Evolutionary conservation across 2,888 invertebrate genomes (phyloP).

Genomic region (Macropis europaea): DNA sequence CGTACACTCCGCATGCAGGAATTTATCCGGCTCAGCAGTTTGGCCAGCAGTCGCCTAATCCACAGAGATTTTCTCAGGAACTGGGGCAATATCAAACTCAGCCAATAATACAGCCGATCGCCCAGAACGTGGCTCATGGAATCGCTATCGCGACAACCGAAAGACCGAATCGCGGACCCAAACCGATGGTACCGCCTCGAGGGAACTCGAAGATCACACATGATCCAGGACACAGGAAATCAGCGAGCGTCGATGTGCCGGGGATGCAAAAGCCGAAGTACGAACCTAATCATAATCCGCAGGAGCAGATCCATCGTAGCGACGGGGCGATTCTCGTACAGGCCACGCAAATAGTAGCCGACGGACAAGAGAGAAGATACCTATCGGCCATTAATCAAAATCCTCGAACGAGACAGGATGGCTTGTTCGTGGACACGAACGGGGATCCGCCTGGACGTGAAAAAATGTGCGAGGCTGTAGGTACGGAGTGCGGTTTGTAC

Average conservation of each 20-base stretch:
- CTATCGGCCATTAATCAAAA: constrained; percentile 71
- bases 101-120: constrained; percentile 77
- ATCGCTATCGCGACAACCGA: constrained; percentile 66
- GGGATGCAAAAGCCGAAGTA: constrained; percentile 59
- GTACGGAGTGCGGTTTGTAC: constrained; percentile 70
- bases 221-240: constrained; percentile 72
- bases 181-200: constrained; percentile 77
- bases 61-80: constrained; percentile 76
- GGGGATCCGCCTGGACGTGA: constrained; percentile 67
- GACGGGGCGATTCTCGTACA: constrained; percentile 62
- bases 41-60: constrained; percentile 74
- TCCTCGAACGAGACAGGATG: constrained; percentile 76
- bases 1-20: constrained; percentile 69
- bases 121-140: constrained; percentile 72
- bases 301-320: constrained; percentile 63
- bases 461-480: constrained; percentile 64
- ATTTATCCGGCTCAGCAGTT: constrained; percentile 73
- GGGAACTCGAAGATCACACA: constrained; percentile 77
- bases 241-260: constrained; percentile 68
- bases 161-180: constrained; percentile 72
- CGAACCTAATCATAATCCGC: constrained; percentile 49
- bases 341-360: constrained; percentile 52
- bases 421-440: constrained; percentile 74
- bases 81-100: constrained; percentile 75
- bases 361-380: constrained; percentile 69